Evolutionary conservation across 2,888 invertebrate species (phyloP).

Genomic region (Acanthoscelides obtectus): DNA sequence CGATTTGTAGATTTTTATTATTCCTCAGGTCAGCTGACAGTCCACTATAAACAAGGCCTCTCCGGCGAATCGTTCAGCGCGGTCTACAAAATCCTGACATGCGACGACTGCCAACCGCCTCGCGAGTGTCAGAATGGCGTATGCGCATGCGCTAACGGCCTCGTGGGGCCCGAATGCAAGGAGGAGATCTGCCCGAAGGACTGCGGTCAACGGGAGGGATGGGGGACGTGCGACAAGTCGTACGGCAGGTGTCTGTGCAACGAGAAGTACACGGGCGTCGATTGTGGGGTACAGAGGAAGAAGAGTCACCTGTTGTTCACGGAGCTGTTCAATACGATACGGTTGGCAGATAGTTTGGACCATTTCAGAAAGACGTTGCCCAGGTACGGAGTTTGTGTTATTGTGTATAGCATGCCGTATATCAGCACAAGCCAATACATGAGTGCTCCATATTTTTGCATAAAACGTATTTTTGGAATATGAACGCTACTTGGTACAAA

Average conservation of each 20-base stretch:
- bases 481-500: too few relatives aligned
- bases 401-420: too few relatives aligned
- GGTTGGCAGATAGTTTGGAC: constrained; percentile 68
- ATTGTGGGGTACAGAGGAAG: constrained; percentile 58
- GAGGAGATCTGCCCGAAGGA: constrained; percentile 76
- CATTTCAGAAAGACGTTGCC: constrained; percentile 80
- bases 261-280: constrained; percentile 69
- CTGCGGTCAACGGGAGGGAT: constrained; percentile 64
- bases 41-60: constrained; percentile 82
- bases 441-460: too few relatives aligned
- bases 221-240: constrained; percentile 70
- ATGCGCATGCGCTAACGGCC: constrained; percentile 73
- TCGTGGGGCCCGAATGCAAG: constrained; percentile 72
- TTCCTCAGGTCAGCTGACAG: constrained; percentile 73
- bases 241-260: constrained; percentile 80
- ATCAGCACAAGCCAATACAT: too few relatives aligned
- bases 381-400: constrained; percentile 48
- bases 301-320: constrained; percentile 65
- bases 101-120: constrained; percentile 66
- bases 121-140: constrained; percentile 67
- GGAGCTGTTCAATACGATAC: constrained; percentile 75
- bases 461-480: too few relatives aligned
- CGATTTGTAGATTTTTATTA: too few relatives aligned
- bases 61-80: constrained; percentile 84
- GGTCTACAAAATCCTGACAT: constrained; percentile 74